phyloP scores from a whole-genome alignment of 2,113 vertebrate species.

The Sebastes fasciatus region DNA sequence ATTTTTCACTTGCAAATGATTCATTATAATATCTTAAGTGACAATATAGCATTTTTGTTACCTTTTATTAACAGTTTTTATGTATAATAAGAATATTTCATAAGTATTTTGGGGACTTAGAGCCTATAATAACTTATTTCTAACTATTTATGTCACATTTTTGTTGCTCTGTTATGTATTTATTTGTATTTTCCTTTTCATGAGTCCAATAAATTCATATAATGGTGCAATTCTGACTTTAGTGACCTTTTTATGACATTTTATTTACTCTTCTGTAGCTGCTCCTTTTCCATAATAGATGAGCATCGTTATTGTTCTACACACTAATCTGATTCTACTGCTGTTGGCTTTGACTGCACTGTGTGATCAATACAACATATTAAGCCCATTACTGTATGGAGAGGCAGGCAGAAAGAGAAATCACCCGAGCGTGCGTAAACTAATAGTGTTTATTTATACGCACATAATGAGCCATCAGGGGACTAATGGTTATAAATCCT shows the following conservation, averaged over 20 bases:
- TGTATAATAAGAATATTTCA: background rate
- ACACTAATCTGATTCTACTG: background rate
- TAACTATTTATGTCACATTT: too few species aligned
- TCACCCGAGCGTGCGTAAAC: slow-evolving; percentile 35
- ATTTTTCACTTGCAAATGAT: background rate
- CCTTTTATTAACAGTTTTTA: background rate
- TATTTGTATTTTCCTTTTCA: background rate
- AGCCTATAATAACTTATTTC: background rate
- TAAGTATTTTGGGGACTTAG: background rate
- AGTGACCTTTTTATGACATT: background rate
- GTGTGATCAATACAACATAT: slow-evolving; percentile 18
- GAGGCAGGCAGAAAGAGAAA: slow-evolving; percentile 5
- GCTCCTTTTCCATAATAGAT: background rate
- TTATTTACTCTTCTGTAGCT: background rate
- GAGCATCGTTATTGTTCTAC: background rate
- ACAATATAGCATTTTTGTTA: background rate
- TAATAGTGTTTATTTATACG: slow-evolving; percentile 60
- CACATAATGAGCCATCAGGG: slow-evolving; percentile 69
- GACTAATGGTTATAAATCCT: slow-evolving; percentile 63
- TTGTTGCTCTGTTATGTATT: too few species aligned
- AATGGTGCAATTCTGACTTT: background rate
- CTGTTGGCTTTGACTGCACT: background rate
- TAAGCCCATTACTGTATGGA: background rate
- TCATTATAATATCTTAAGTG: background rate
- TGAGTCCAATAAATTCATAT: background rate